Percentiles rank a stretch among this genome's conserved stretches.
Evolutionary conservation across 2,888 invertebrate genomes (phyloP).

Genomic region (Napeogenes sylphis): DNA sequence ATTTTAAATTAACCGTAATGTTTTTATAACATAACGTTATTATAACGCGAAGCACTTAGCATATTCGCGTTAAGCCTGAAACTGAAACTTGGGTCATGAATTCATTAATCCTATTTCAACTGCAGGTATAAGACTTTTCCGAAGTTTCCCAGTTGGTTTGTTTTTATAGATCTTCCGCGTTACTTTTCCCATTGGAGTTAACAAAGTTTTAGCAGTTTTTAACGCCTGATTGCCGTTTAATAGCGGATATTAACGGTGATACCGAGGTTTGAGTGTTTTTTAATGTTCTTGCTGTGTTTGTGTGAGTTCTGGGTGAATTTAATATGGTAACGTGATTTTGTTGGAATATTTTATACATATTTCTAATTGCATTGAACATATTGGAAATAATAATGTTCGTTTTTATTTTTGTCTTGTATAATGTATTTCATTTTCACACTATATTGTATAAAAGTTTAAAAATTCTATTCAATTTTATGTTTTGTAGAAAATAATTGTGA

Average conservation of each 20-base stretch:
- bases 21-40: too few species aligned
- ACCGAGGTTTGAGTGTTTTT: constrained; percentile 13
- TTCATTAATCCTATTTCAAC: constrained; percentile 37
- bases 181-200: constrained; percentile 23
- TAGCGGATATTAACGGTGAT: constrained; percentile 23
- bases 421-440: too few species aligned
- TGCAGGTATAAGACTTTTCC: constrained; percentile 34
- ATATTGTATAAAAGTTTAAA: too few species aligned
- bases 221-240: constrained; percentile 32
- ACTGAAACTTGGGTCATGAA: constrained; percentile 36
- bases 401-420: too few species aligned
- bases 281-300: constrained; percentile 4
- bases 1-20: too few species aligned
- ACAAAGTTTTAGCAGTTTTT: constrained; percentile 26
- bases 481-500: too few species aligned
- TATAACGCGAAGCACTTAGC: neutral
- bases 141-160: constrained; percentile 33
- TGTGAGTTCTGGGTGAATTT: constrained; percentile 1
- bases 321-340: too few species aligned
- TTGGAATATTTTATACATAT: too few species aligned
- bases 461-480: too few species aligned
- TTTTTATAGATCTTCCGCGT: constrained; percentile 30
- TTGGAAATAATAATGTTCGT: too few species aligned
- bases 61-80: neutral
- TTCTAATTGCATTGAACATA: too few species aligned